These are phyloP conservation scores for Uropsilus gracilis DNA, from an alignment of 2,113 vertebrate species.

Conservation along the genomic window DNA sequence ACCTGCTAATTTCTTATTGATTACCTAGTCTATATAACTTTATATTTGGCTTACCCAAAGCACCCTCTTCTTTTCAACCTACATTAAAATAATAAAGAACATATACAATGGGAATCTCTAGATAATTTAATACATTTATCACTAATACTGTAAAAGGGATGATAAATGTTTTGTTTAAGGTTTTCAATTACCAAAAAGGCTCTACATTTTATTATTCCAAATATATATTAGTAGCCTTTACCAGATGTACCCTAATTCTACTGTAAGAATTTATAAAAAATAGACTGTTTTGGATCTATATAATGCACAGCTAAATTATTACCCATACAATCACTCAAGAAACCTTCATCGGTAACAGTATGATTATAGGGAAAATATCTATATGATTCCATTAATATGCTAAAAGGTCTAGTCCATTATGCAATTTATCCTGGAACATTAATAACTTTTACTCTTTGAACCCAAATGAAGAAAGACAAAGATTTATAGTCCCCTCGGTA, in stretches of 20 bases:
- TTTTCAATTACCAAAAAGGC: constrained; percentile 19
- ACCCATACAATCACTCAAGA: not conserved
- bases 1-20: constrained; percentile 53
- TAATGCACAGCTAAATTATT: not conserved
- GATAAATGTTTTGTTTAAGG: constrained; percentile 29
- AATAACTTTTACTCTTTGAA: not conserved
- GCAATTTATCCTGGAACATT: not conserved
- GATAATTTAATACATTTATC: constrained; percentile 36
- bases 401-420: not conserved
- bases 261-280: constrained; percentile 1
- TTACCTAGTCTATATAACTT: constrained; percentile 23
- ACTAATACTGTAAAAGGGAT: not conserved
- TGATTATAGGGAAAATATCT: not conserved
- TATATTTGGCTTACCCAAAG: not conserved
- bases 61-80: constrained; percentile 33
- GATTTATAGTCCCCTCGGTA: not conserved
- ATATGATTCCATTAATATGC: not conserved
- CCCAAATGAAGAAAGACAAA: not conserved
- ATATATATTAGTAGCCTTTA: not conserved
- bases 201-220: not conserved
- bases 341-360: not conserved
- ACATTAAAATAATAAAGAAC: constrained; percentile 45
- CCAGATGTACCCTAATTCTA: not conserved
- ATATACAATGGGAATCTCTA: not conserved
- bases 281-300: not conserved